These are phyloP conservation scores for Thryonomys swinderianus DNA, from an alignment of 2,113 vertebrate genomes.

Conservation along the genomic window DNA sequence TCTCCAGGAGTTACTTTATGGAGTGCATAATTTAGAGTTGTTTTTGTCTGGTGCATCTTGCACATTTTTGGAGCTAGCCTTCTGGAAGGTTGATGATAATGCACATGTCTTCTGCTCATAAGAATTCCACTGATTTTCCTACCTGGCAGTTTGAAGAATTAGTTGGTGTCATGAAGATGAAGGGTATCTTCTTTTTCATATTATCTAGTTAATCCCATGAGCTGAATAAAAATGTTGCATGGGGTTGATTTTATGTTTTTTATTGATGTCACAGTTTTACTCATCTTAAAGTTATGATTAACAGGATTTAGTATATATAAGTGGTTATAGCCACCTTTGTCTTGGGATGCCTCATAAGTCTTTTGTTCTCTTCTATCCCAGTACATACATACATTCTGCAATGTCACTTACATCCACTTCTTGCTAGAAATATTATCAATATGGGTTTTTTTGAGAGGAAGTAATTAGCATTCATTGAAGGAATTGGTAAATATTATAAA, in stretches of 20 bases:
- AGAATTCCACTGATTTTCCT: not conserved
- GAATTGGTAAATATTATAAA: not conserved
- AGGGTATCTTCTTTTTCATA: not conserved
- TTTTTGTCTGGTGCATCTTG: not conserved
- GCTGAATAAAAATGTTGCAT: not conserved
- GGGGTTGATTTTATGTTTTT: slow-evolving; percentile 13
- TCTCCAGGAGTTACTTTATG: not conserved
- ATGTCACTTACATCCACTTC: not conserved
- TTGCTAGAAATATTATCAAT: not conserved
- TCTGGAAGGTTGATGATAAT: not conserved
- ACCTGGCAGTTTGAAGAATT: not conserved
- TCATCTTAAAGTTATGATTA: slow-evolving; percentile 7
- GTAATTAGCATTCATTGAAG: not conserved
- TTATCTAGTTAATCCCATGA: not conserved
- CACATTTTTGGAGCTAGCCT: not conserved
- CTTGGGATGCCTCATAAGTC: not conserved
- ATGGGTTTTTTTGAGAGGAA: not conserved
- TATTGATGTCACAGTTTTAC: not conserved
- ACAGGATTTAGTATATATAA: not conserved
- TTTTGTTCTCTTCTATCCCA: not conserved
- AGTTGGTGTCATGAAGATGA: not conserved
- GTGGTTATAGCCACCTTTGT: not conserved
- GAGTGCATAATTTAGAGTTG: not conserved
- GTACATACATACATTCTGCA: not conserved
- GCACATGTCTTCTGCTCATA: not conserved